Base-by-base conservation (phyloP, 1,140 invertebrate species). In the Penaeus chinensis region DNA sequence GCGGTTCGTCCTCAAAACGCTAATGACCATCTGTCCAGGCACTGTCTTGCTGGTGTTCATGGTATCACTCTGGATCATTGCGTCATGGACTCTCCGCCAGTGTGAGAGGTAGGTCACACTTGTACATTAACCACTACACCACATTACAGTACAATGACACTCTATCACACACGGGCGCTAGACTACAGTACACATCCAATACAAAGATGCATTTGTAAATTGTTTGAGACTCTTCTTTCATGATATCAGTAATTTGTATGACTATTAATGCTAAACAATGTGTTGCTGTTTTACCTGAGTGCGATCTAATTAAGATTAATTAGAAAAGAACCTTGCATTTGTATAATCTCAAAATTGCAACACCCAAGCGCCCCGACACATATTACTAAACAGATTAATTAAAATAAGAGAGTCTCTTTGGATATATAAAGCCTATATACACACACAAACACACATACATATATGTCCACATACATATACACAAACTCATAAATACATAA, bases 1-100 rank as follows among this genome's bases (percentile, higher is more conserved):
- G 54, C 95, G 96, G 92, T 99, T 99, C 94, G 98, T 99, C 91
- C 95, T 99, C 91, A 99, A 99, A 94, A 99, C 99, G 77, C 94
- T 99, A 90, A 99, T 99, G 99, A 99, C 98, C 91, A 99, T 99
- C 92, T 99, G 98, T 93, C 99, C 99, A 42, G 99, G 98, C 90
- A 99, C 98, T 77, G 98, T 99, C 86, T 94, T 99, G 90, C 94
- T 99, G 89, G 98, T 99, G 84, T 99, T 99, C 93, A 99, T 99
- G 96, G 96, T 99, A 84, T 99, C 98, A 0, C 93, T 99, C 77
- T 99, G 99, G 98, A 98, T 99, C 92, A 99, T 99, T 91, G 98
- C 98, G 76, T 99, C 97, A 91, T 99, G 99, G 99, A 98, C 98
- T 82, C 93, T 99, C 89, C 94, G 99, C 91, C 97, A 99, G 91